Base-by-base conservation (phyloP, 2,797 vertebrate genomes). In the Tolypeutes matacus region DNA sequence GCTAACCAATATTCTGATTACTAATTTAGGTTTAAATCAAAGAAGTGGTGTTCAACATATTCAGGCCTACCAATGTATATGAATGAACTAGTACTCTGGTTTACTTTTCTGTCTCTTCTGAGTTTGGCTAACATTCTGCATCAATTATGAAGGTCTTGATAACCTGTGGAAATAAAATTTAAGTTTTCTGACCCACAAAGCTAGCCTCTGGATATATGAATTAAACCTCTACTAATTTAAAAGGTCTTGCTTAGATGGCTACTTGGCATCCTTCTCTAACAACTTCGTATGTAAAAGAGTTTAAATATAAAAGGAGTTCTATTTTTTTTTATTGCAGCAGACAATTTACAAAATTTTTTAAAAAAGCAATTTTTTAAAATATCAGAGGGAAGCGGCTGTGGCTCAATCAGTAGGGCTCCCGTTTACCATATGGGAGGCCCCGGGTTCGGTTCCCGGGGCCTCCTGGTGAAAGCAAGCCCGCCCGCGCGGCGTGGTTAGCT, bases 241-340 rank as follows among this genome's bases (percentile, higher is more conserved):
- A 31, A 82, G 25, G 36, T 72, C 62, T 95, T 94, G 53, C 34
- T 89, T 96, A 86, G 64, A 29, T 67, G 64, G 81, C 27, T 86
- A 86, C 89, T 0, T 70, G 51, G 25, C 12, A 92, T 89, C 18
- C 18, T 92, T 95, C 39, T 95, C 36, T 83, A 94, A 84, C 18
- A 89, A 94, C 10, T 88, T 29, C 75, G 25, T n/a, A 92, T 18
- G 1, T 72, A 51, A 82, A 91, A 62, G 12, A 77, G 25, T 75
- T 84, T 82, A 97, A 84, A 39, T 18, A 76, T 23, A 75, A 94
- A 88, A 77, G 20, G 39, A 81, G 27, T n/a, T 14, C 2, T 80
- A 3, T 51, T 69, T 70, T 80, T 70, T 80, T 69, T 25, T 17
- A 15, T 14, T 39, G 4, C 12, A 83, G 17, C 7, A 82, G 72